Evolutionary conservation across 2,113 vertebrate species (phyloP).

Genomic region (Melierax canorus): DNA sequence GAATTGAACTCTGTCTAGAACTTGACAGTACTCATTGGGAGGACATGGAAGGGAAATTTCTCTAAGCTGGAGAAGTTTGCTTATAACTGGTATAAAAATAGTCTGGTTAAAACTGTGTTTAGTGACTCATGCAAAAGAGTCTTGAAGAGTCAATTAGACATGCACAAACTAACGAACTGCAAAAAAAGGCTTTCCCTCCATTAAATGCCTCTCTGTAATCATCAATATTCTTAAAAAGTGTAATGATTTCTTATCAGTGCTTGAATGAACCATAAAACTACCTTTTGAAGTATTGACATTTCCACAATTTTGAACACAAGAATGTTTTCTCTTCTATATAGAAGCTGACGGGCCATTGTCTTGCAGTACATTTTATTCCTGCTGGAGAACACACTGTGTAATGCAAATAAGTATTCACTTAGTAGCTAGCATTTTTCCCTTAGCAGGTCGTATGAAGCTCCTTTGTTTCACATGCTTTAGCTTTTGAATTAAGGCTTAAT

Average conservation of each 20-base stretch:
- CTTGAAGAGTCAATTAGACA: slow-evolving; percentile 76
- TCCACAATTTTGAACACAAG: slow-evolving; percentile 72
- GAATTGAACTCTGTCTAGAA: background rate
- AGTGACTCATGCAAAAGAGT: slow-evolving; percentile 72
- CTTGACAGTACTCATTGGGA: background rate
- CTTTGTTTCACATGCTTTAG: background rate
- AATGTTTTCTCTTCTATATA: slow-evolving; percentile 62
- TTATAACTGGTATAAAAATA: slow-evolving; percentile 11
- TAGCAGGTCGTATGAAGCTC: background rate
- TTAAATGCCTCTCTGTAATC: slow-evolving; percentile 69
- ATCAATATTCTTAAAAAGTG: slow-evolving; percentile 76
- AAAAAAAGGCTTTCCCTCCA: slow-evolving; percentile 74
- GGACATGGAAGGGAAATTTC: background rate
- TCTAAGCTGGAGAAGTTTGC: background rate
- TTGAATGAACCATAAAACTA: slow-evolving; percentile 80
- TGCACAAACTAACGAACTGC: slow-evolving; percentile 73
- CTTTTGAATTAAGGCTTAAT: slow-evolving; percentile 17
- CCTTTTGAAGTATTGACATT: slow-evolving; percentile 83
- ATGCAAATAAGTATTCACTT: background rate
- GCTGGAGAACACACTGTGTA: background rate
- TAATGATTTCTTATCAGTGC: slow-evolving; percentile 79
- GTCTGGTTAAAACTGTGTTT: slow-evolving; percentile 47
- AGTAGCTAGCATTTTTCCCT: background rate
- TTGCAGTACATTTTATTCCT: slow-evolving; percentile 37
- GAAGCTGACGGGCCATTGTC: slow-evolving; percentile 54